A percentile compares a stretch with the other conserved stretches of the same genome.
phyloP scores from a whole-genome alignment of 2,888 invertebrate species.

The Drosophila aldrichi region DNA sequence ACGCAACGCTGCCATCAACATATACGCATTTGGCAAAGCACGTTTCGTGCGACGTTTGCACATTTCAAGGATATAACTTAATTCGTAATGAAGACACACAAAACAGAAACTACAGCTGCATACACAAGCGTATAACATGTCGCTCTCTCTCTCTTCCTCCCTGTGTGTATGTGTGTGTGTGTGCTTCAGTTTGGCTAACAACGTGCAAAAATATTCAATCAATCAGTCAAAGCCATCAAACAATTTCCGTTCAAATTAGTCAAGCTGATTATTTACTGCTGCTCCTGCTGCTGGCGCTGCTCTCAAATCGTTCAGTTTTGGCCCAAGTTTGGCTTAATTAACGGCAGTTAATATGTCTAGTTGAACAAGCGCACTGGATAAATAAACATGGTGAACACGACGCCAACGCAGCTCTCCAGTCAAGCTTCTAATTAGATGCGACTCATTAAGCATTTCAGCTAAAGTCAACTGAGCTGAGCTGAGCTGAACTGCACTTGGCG shows the following conservation, averaged over 20 bases:
- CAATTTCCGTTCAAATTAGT: slow-evolving; percentile 73
- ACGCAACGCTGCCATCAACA: slow-evolving; percentile 9
- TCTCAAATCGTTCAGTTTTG: slow-evolving; percentile 1
- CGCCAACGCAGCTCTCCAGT: neutral
- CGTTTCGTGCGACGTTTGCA: slow-evolving; percentile 73
- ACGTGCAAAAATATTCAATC: slow-evolving; percentile 66
- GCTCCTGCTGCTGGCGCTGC: neutral
- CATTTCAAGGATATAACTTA: slow-evolving; percentile 78
- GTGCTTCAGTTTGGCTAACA: neutral
- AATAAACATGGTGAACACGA: slow-evolving; percentile 27
- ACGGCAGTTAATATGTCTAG: slow-evolving; percentile 16
- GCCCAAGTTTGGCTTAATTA: slow-evolving; percentile 7
- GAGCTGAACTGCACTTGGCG: slow-evolving; percentile 29
- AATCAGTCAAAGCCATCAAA: slow-evolving; percentile 76
- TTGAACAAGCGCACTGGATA: slow-evolving; percentile 9
- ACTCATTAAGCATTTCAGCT: slow-evolving; percentile 30
- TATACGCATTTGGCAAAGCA: slow-evolving; percentile 49
- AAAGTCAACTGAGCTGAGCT: slow-evolving; percentile 10
- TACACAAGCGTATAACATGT: neutral
- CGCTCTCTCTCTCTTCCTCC: neutral
- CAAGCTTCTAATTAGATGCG: slow-evolving; percentile 44
- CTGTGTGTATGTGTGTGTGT: neutral
- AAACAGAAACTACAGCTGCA: slow-evolving; percentile 50
- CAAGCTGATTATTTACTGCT: slow-evolving; percentile 59
- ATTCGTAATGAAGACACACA: slow-evolving; percentile 78